Percentiles rank a stretch among this genome's conserved stretches.
Evolutionary conservation across 2,797 vertebrate species (phyloP).

Genomic region (Poecilia picta): DNA sequence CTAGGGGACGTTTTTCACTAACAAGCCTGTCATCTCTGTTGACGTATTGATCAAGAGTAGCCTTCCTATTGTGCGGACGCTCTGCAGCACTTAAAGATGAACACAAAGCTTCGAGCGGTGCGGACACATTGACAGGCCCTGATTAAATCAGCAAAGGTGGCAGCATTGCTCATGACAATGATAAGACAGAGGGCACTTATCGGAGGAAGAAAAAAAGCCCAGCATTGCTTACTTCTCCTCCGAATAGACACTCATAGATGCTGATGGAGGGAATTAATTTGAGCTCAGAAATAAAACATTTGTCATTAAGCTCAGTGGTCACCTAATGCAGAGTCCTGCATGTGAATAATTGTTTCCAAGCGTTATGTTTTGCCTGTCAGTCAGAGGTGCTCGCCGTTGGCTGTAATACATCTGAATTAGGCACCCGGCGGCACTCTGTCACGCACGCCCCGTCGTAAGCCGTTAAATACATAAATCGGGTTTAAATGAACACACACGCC

Average conservation of each 20-base stretch:
- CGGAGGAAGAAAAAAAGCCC: constrained; percentile 28
- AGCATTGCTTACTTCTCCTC: neutral
- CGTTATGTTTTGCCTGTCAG: constrained; percentile 68
- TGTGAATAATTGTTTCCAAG: constrained; percentile 68
- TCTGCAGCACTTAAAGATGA: constrained; percentile 54
- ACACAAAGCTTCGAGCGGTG: constrained; percentile 60
- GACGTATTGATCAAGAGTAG: constrained; percentile 67
- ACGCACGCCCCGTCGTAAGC: constrained; percentile 71
- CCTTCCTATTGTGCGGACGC: constrained; percentile 55
- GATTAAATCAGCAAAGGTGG: constrained; percentile 70
- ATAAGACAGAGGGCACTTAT: constrained; percentile 62
- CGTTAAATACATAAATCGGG: constrained; percentile 85
- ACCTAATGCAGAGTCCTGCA: constrained; percentile 25
- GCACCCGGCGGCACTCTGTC: constrained; percentile 67
- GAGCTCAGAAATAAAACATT: constrained; percentile 35
- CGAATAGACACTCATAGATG: constrained; percentile 36
- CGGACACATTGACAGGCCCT: constrained; percentile 61
- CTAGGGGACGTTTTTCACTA: constrained; percentile 40
- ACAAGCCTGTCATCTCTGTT: constrained; percentile 57
- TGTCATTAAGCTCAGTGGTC: constrained; percentile 47
- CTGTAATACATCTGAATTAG: constrained; percentile 82
- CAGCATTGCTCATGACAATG: constrained; percentile 67
- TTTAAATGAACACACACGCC: constrained; percentile 86
- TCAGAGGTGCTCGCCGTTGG: constrained; percentile 60
- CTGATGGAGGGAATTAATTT: constrained; percentile 59